Base-by-base conservation (phyloP, 2,113 vertebrate species). In the Limnothrissa miodon region DNA sequence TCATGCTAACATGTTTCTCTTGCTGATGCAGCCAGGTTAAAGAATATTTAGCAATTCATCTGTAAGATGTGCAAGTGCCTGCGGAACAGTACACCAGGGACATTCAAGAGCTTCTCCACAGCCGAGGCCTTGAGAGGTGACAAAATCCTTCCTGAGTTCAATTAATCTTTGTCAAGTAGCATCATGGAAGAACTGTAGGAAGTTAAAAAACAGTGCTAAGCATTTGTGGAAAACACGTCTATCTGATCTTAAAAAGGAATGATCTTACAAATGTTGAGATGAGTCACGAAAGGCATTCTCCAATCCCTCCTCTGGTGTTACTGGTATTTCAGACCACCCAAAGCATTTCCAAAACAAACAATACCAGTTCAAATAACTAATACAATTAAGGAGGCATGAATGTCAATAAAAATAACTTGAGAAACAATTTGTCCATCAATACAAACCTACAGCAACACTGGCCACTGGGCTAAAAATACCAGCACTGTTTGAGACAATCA, bases 341-440 rank as follows among this genome's bases (percentile, higher is more conserved):
- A 70, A 36, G 29, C 62, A 36, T 70, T 70, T 70, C 29, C 62
- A 70, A 70, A 36, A 33, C 13, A 70, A 70, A 36, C 62, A 70
- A 70, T 62, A 29, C 62, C 29, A 36, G 33, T 36, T 13, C 33
- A 70, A 70, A 11, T 70, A 13, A 70, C 10, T 70, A 70, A 70
- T 36, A 70, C 62, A 70, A 70, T 70, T 70, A 70, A 70, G 29
- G 13, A 70, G 62, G 62, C 11, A 70, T 70, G 62, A 70, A 36
- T 0, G 62, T 70, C 62, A 70, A 36, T 70, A 70, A 36, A 70
- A 70, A 70, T 70, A 70, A 70, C 62, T 36, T 11, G 29, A 29
- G 29, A 70, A 70, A 70, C 62, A 36, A 70, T 70, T 36, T 36
- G 33, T 36, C 62, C 62, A 53, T 3, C 51, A 70, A 36, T 36